A percentile compares a stretch with the other conserved stretches of the same genome.
These are phyloP conservation scores for Teleogryllus occipitalis DNA, from an alignment of 1,140 invertebrate species.

Conservation along the genomic window DNA sequence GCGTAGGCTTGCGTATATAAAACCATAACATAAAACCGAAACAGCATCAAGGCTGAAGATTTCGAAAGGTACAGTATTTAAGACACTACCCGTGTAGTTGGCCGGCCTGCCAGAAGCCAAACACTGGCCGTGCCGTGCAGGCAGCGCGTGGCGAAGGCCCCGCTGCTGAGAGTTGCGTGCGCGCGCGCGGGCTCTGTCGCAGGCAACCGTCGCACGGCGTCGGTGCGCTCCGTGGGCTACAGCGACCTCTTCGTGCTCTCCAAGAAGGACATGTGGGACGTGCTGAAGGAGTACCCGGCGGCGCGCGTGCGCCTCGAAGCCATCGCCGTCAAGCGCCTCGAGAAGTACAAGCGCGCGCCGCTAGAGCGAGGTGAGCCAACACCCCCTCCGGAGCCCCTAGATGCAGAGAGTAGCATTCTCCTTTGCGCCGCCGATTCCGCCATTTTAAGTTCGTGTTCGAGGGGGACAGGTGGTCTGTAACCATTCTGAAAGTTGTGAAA, in stretches of 20 bases:
- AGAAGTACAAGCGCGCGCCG: conserved; percentile 90
- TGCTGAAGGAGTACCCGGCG: conserved; percentile 95
- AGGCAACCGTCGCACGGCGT: conserved; percentile 94
- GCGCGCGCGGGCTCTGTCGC: conserved; percentile 26
- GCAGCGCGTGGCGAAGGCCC: neutral
- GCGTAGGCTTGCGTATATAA: too few relatives aligned
- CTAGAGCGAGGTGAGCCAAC: conserved; percentile 27
- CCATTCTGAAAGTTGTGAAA: too few relatives aligned
- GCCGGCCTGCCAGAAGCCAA: too few relatives aligned
- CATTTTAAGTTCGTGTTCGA: too few relatives aligned
- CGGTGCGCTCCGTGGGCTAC: conserved; percentile 94
- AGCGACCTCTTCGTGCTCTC: conserved; percentile 96
- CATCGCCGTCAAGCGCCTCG: conserved; percentile 91
- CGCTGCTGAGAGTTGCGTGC: neutral
- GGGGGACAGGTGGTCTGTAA: too few relatives aligned
- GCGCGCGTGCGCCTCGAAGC: conserved; percentile 92
- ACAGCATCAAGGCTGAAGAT: too few relatives aligned
- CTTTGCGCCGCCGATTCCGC: neutral
- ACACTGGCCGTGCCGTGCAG: neutral
- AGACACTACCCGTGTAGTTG: too few relatives aligned
- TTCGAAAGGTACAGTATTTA: too few relatives aligned
- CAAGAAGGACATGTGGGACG: conserved; percentile 99
- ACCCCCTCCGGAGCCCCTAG: neutral
- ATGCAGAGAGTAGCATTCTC: neutral
- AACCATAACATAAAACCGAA: too few relatives aligned